Conservation (phyloP, 2,113 vertebrate species). For the Mystacornis crossleyi region DNA sequence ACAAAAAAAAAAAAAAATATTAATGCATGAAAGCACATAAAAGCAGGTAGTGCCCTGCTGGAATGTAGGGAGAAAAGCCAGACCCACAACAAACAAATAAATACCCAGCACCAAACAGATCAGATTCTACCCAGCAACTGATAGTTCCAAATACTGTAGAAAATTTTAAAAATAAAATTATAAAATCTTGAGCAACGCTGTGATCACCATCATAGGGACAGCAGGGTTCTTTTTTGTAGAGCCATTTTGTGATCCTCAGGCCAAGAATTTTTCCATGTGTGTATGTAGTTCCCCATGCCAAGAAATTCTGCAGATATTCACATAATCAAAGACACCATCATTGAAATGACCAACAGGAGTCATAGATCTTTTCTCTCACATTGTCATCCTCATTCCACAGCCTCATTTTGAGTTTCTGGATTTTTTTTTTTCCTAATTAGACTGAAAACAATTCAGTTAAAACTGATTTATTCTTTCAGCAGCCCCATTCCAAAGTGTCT, state of each 20-base stretch:
- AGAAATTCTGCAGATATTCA: background rate
- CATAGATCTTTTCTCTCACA: background rate
- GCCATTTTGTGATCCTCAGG: background rate
- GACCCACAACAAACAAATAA: background rate
- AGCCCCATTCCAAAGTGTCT: background rate
- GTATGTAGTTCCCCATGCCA: fast-evolving
- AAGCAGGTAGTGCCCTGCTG: background rate
- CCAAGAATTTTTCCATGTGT: background rate
- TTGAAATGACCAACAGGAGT: background rate
- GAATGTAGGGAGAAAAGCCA: fast-evolving
- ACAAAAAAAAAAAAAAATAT: background rate
- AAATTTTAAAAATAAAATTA: background rate
- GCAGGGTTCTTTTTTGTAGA: fast-evolving
- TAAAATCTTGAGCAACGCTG: background rate
- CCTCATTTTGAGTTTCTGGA: fast-evolving
- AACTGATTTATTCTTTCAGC: background rate
- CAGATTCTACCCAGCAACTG: background rate
- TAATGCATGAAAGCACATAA: background rate
- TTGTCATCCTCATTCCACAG: background rate
- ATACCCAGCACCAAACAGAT: background rate
- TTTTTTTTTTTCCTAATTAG: background rate
- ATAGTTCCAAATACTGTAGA: background rate
- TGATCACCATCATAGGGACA: fast-evolving
- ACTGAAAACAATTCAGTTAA: background rate
- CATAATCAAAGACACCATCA: fast-evolving